Conservation (phyloP, 35 echinoderm and acorn worm species). For the Holothuria glaberrima region DNA sequence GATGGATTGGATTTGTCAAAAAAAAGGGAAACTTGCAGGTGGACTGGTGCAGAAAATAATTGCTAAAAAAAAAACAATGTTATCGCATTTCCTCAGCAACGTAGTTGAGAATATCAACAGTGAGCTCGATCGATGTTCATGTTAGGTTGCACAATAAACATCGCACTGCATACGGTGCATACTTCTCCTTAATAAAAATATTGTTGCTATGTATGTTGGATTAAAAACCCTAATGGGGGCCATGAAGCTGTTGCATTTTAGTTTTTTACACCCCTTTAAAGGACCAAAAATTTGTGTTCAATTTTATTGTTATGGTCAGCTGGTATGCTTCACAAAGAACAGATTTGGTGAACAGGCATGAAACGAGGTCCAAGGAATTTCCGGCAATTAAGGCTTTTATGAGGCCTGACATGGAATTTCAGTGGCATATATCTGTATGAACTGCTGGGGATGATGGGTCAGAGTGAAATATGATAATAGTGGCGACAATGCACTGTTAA, state of each 20-base stretch:
- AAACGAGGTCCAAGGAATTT: background rate
- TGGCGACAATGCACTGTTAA: background rate
- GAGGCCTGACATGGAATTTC: background rate
- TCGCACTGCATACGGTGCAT: no score
- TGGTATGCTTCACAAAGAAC: no score
- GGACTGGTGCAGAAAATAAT: background rate
- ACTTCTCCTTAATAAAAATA: background rate
- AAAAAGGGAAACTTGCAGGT: background rate
- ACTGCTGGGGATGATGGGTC: background rate
- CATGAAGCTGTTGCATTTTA: background rate
- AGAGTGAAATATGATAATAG: background rate
- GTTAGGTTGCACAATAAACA: no score
- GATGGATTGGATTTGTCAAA: no score
- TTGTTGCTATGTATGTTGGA: background rate
- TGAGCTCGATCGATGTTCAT: no score
- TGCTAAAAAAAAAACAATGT: background rate
- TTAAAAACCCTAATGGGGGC: background rate
- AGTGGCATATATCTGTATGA: no score
- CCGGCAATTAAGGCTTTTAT: background rate
- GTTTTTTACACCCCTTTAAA: background rate
- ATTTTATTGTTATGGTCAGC: background rate
- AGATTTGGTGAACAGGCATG: background rate
- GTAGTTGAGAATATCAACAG: no score
- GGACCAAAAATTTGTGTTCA: background rate
- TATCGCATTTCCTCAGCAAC: no score